Base-by-base conservation (phyloP, 2,797 vertebrate genomes). In the Calcarius lapponicus region DNA sequence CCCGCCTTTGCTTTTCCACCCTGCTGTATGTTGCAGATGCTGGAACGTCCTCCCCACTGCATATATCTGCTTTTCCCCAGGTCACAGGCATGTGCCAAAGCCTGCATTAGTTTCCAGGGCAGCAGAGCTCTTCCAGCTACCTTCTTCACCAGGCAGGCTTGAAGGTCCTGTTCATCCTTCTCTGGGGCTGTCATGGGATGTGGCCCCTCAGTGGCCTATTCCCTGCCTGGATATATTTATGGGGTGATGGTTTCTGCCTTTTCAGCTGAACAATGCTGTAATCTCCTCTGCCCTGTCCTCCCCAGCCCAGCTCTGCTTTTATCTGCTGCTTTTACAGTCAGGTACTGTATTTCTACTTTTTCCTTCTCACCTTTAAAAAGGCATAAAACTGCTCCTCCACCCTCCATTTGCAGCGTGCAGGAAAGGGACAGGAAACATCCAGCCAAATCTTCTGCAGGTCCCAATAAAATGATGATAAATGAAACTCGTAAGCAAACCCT, bases 11-110 rank as follows among this genome's bases (percentile, higher is more conserved):
- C 48, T 92, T 72, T 67, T 43, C 13, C 10, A 36, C 21, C 17
- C 9, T 61, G 54, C 70, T 72, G 2, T 43, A 1, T 28, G 38
- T n/a, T 82, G 45, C 1, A 1, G 43, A 15, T 74, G 18, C 21
- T 3, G 4, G 47, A n/a, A 15, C 1, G 4, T 31, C 66, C 50
- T 74, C 15, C 16, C 79, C 0, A 1, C 17, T 70, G 36, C 1
- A 3, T 48, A 0, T 32, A 32, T 71, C 36, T 0, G 16, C 38
- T 72, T 88, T 86, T 66, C 20, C 28, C 20, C 43, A 19, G 48
- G 66, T 31, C 66, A 53, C 38, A 72, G 38, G 34, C 0, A 0
- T 67, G 26, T 64, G 28, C 64, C 0, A 6, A 16, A 70, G 74
- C 21, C n/a, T 3, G 1, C 2, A 5, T 73, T 83, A 28, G 4